Evolutionary conservation across 1,140 invertebrate species (phyloP), one percentile per base, ranked within the genome.

Genomic region (Chlorops oryzae): DNA sequence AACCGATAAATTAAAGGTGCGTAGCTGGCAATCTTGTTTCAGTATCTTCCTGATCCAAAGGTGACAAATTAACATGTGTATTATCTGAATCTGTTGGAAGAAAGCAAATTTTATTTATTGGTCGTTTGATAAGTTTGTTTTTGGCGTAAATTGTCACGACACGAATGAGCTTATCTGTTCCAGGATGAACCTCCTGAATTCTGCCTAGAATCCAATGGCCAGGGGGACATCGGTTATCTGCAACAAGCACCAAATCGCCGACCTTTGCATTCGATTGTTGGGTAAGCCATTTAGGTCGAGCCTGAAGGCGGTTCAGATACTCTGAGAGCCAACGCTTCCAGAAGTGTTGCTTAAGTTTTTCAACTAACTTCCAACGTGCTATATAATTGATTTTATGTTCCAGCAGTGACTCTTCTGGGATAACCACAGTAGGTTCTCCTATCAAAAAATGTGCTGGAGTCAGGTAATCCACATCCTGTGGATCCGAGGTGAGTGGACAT

Each of bases 361-460:
- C 51, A 6, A 56, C 23, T n/a, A 58, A 15, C 51, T 65, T 56
- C 58, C 58, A 65, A 0, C 56, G 48, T 17, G 40, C 23, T 2
- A 63, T 34, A 13, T 42, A 47, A 41, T 59, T 51, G 6, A 42
- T 24, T 0, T 40, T 39, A 1, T 42, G 2, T 4, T 53, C 45
- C 2, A 40, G 7, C 18, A 39, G 13, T 27, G 22, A 10, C 17
- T 44, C 25, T 32, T 61, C 54, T 18, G 59, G 54, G 5, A 62
- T 13, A 2, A 47, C 25, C 2, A 48, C 52, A 10, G 70, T 47
- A n/a, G 65, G 56, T 21, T 52, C 38, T 13, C 68, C 65, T 38
- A 60, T 64, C n/a, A 73, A 42, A 50, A 74, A 74, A 59, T 75
- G 72, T n/a, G 57, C 58, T 7, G 72, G 68, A 13, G 72, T 70